phyloP scores from a whole-genome alignment of 2,113 vertebrate species.

The Hippolais icterina region DNA sequence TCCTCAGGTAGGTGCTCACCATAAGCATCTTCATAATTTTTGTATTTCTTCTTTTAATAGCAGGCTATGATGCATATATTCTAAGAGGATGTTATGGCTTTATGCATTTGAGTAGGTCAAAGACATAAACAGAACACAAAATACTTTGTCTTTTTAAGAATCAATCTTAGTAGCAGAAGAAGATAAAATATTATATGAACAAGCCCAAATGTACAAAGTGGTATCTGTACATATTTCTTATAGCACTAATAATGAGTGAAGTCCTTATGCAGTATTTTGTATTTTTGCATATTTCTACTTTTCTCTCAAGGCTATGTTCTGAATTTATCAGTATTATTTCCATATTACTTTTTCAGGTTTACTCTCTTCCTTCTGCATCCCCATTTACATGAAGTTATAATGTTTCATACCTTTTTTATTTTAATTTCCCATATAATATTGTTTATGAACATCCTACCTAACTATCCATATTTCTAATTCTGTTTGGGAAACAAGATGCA shows the following conservation, averaged over 20 bases:
- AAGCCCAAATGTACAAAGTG: neutral
- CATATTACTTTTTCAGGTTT: neutral
- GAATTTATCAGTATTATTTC: neutral
- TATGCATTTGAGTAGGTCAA: neutral
- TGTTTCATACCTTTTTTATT: neutral
- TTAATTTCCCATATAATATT: neutral
- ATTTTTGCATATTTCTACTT: neutral
- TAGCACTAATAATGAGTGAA: neutral
- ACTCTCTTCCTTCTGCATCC: neutral
- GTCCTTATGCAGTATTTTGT: neutral
- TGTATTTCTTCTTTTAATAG: neutral
- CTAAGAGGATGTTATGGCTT: neutral
- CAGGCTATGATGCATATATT: neutral
- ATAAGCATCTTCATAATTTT: neutral
- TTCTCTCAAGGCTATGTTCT: neutral
- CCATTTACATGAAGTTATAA: neutral
- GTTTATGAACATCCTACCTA: neutral
- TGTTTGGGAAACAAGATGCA: neutral
- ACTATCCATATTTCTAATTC: neutral
- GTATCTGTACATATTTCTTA: neutral
- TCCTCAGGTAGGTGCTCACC: slow-evolving; percentile 87
- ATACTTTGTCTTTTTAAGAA: neutral
- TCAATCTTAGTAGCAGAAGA: neutral
- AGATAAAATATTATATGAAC: neutral
- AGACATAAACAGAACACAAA: neutral